A percentile compares a stretch with the other conserved stretches of the same genome.
Conservation (phyloP, 1,140 invertebrate species). For the Kradibia gibbosae region DNA sequence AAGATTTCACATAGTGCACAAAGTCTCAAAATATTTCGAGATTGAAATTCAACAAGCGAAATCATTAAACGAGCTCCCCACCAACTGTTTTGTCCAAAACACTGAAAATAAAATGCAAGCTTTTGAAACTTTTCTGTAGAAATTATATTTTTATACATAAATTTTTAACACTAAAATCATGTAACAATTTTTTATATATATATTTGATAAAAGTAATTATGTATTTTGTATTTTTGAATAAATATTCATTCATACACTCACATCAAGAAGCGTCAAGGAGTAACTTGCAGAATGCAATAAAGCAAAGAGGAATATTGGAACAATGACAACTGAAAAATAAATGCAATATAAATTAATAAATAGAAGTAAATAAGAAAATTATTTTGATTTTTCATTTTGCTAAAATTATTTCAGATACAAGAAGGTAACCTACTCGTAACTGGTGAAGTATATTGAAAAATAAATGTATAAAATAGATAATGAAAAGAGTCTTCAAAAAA, state of each 20-base stretch:
- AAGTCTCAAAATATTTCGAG: conserved; percentile 87
- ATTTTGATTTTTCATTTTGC: conserved; percentile 36
- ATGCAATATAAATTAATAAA: conserved; percentile 19
- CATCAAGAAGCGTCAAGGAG: conserved; percentile 89
- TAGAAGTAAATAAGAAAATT: conserved; percentile 6
- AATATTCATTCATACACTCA: conserved; percentile 76
- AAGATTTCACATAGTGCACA: conserved; percentile 93
- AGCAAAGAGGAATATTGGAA: conserved; percentile 92
- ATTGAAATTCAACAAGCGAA: conserved; percentile 89
- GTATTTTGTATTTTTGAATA: conserved; percentile 24
- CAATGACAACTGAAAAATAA: conserved; percentile 81
- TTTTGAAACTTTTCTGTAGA: background rate
- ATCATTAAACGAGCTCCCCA: conserved; percentile 90
- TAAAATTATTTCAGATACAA: conserved; percentile 39
- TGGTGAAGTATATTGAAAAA: conserved; percentile 92
- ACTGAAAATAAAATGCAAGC: conserved; percentile 74
- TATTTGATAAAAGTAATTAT: conserved; percentile 32
- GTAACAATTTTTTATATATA: background rate
- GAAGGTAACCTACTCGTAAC: conserved; percentile 86
- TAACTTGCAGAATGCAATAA: conserved; percentile 92
- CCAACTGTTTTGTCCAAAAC: conserved; percentile 89
- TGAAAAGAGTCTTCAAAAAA: conserved; percentile 96
- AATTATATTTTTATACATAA: background rate
- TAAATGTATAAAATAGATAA: conserved; percentile 94
- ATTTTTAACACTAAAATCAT: background rate